These are phyloP conservation scores for Clavelina lepadiformis DNA, from an alignment of 23 tunicate genomes.

Conservation along the genomic window DNA sequence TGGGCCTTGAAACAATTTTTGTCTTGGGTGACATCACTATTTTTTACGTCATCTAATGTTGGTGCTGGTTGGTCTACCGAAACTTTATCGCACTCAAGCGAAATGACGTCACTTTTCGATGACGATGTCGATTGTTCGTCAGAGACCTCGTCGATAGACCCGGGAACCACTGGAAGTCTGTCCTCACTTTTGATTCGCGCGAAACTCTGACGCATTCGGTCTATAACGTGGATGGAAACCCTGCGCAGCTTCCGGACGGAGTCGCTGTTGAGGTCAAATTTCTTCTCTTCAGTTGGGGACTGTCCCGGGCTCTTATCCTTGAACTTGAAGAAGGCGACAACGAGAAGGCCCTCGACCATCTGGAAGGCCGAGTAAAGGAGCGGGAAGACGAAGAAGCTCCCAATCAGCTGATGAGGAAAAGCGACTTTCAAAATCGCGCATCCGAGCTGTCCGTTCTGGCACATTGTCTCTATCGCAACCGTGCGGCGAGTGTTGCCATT, in stretches of 20 bases:
- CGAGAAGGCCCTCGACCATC: conserved; percentile 18
- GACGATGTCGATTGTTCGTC: no score
- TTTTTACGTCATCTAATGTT: no score
- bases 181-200: conserved; percentile 9
- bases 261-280: conserved; percentile 2
- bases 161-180: no score
- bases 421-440: conserved; percentile 36
- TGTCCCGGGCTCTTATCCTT: conserved; percentile 1
- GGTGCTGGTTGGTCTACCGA: no score
- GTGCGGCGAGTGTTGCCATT: conserved; percentile 31
- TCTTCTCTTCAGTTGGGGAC: conserved; percentile 1
- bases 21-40: no score
- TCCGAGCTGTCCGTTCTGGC: conserved; percentile 46
- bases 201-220: conserved; percentile 19
- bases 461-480: conserved; percentile 51
- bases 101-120: no score
- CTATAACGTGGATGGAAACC: conserved; percentile 36
- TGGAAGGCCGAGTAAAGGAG: conserved; percentile 43
- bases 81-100: no score
- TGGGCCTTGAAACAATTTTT: no score
- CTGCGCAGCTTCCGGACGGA: conserved; percentile 23
- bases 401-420: conserved; percentile 38
- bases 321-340: conserved; percentile 28
- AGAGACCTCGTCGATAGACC: no score
- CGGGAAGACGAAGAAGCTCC: conserved; percentile 37